Base-by-base conservation (phyloP, 2,888 invertebrate genomes). In the Willowsia nigromaculata region DNA sequence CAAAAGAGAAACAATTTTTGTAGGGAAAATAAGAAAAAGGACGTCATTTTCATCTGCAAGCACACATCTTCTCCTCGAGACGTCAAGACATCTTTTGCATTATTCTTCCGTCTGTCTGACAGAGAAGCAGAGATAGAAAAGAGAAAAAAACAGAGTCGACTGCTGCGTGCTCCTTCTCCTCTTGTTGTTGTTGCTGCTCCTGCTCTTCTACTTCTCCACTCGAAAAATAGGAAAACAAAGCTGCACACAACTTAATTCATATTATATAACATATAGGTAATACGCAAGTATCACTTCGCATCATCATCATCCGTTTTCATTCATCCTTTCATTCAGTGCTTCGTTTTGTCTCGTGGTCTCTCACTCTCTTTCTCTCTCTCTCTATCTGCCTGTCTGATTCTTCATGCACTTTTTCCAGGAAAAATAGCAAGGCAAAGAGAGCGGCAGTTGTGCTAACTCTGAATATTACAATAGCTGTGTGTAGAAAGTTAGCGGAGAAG, bases 201-300 rank as follows among this genome's bases (percentile, higher is more conserved):
- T 65, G 37, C 18, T 37, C 25, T 59, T 15, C 37, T n/a, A 22
- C 68, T 37, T 68, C 68, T 71, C 68, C 22, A 56, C 83, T 82
- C 50, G 30, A 27, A 68, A 83, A 86, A 76, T 82, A 81, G 85
- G 83, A 74, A 90, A 90, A 82, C 59, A 89, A 83, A 88, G 74
- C 59, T 85, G 85, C 71, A 81, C 71, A 83, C 56, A 59, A 50
- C 47, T 59, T 80, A 65, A 74, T 47, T 56, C 33, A 25, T 43
- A 25, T 62, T 27, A 80, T 7, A 80, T 80, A 53, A 13, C 30
- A 65, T 50, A 71, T 33, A 33, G 76, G 30, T 33, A 56, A 88
- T 88, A 74, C 50, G 71, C 53, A 62, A 62, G 74, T 89, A 65
- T 78, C 43, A 68, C 47, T 53, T 71, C 71, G 78, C 78, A 47